Evolutionary conservation across 35 echinoderm and acorn worm genomes (phyloP).

Genomic region (Amphiura filiformis): DNA sequence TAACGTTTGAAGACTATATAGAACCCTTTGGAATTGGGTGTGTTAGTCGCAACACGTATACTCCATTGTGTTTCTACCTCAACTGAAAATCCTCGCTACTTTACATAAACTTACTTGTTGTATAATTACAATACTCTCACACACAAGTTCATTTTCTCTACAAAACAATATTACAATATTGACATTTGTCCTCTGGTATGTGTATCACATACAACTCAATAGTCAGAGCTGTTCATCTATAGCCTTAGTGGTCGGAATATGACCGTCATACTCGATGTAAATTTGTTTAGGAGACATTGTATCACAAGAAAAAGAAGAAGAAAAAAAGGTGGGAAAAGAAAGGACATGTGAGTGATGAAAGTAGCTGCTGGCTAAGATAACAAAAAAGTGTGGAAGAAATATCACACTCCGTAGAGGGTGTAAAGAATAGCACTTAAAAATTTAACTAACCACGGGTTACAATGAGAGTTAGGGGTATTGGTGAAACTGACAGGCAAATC

Average conservation of each 20-base stretch:
- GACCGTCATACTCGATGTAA: background rate
- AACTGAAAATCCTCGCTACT: background rate
- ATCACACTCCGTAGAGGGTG: background rate
- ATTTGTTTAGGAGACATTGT: no score
- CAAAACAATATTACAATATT: background rate
- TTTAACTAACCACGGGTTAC: constrained; percentile 7
- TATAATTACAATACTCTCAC: background rate
- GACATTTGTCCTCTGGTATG: background rate
- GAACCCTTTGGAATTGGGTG: background rate
- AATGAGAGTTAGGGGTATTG: background rate
- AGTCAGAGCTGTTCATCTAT: background rate
- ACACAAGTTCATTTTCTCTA: background rate
- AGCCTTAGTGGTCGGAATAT: background rate
- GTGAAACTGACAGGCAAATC: background rate
- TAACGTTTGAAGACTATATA: background rate
- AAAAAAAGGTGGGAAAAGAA: background rate
- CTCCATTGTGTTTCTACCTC: background rate
- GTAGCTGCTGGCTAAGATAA: background rate
- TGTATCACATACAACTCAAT: background rate
- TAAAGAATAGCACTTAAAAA: constrained; percentile 1
- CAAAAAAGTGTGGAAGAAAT: background rate
- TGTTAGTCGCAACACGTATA: background rate
- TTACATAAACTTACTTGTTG: background rate
- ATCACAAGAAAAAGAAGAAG: no score
- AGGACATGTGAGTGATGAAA: background rate